Evolutionary conservation across 2,888 invertebrate species (phyloP).

Genomic region (Aricia artaxerxes): DNA sequence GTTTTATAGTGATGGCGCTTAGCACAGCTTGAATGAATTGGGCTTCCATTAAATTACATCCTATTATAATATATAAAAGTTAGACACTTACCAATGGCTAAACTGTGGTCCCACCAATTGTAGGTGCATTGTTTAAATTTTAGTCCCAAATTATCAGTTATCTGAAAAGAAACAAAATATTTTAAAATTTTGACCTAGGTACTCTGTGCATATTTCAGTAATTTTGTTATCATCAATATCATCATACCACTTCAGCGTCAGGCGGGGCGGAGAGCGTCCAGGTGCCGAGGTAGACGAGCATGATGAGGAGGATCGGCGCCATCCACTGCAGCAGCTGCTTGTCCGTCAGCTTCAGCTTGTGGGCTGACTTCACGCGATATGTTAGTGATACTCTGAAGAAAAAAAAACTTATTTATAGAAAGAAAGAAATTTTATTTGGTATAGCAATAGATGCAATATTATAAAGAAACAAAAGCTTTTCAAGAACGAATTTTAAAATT

Average conservation of each 20-base stretch:
- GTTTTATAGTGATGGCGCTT: too few species aligned
- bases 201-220: too few species aligned
- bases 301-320: slow-evolving; percentile 93
- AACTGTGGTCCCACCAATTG: slow-evolving; percentile 97
- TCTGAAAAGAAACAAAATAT: slow-evolving; percentile 64
- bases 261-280: slow-evolving; percentile 96
- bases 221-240: too few species aligned
- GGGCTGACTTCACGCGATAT: slow-evolving; percentile 95
- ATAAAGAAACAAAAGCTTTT: slow-evolving; percentile 58
- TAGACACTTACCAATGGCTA: slow-evolving; percentile 86
- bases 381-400: slow-evolving; percentile 90
- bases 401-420: too few species aligned
- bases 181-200: neutral
- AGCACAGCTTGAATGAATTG: too few species aligned
- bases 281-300: slow-evolving; percentile 92
- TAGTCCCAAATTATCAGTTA: slow-evolving; percentile 86
- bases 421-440: too few species aligned
- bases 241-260: slow-evolving; percentile 85
- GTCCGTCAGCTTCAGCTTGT: slow-evolving; percentile 95
- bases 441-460: too few species aligned
- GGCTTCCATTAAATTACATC: too few species aligned
- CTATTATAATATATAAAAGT: neutral
- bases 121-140: slow-evolving; percentile 94
- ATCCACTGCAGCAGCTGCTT: slow-evolving; percentile 96
- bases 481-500: too few species aligned